Evolutionary conservation across 2,888 invertebrate genomes (phyloP).

Genomic region (Bellardia bayeri): DNA sequence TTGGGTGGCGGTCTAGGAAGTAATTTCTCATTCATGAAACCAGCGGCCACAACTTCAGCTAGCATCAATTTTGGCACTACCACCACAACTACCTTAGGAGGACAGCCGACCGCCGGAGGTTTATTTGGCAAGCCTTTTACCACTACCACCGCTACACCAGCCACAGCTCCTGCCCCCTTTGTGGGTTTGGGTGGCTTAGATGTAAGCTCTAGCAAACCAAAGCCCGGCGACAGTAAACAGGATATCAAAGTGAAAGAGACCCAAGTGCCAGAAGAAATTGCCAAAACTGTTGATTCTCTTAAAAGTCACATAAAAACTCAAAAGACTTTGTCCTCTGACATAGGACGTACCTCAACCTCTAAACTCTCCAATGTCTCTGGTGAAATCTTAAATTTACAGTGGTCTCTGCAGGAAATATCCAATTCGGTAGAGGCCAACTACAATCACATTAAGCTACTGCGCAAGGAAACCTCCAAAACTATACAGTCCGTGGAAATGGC

Average conservation of each 20-base stretch:
- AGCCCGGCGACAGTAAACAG: slow-evolving; percentile 82
- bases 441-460: slow-evolving; percentile 85
- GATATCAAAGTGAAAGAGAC: slow-evolving; percentile 83
- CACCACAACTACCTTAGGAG: slow-evolving; percentile 80
- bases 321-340: slow-evolving; percentile 92
- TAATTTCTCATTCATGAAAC: slow-evolving; percentile 78
- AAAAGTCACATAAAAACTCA: slow-evolving; percentile 94
- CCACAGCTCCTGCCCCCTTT: slow-evolving; percentile 78
- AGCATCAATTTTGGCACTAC: slow-evolving; percentile 81
- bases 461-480: slow-evolving; percentile 89
- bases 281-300: slow-evolving; percentile 91
- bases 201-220: slow-evolving; percentile 82
- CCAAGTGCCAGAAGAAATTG: slow-evolving; percentile 90
- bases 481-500: slow-evolving; percentile 91
- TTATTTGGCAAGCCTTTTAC: slow-evolving; percentile 78
- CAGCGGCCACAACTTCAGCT: slow-evolving; percentile 78
- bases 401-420: slow-evolving; percentile 82
- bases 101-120: slow-evolving; percentile 76
- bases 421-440: slow-evolving; percentile 83
- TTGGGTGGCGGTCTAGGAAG: slow-evolving; percentile 74
- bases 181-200: slow-evolving; percentile 83
- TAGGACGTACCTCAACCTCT: slow-evolving; percentile 88
- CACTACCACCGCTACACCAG: slow-evolving; percentile 73
- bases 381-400: slow-evolving; percentile 81
- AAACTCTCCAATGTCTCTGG: slow-evolving; percentile 82